Percentiles rank a stretch among this genome's conserved stretches.
phyloP scores from a whole-genome alignment of 1,140 invertebrate genomes.

The Macrotrachela quadricornifera region DNA sequence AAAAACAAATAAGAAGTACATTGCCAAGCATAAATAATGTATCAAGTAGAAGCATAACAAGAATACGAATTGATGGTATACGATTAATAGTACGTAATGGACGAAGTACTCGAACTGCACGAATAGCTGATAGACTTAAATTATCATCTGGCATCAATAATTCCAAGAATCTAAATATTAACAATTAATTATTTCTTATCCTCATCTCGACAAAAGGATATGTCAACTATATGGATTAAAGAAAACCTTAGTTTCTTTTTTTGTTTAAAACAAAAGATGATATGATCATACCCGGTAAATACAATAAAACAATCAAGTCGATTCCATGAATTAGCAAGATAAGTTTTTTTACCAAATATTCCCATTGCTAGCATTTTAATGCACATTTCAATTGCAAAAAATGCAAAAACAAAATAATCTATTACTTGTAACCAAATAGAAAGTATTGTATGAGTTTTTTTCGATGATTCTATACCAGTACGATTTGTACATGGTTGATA shows the following conservation, averaged over 20 bases:
- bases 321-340: too few species aligned
- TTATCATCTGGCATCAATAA: conserved; percentile 82
- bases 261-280: too few species aligned
- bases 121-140: conserved; percentile 86
- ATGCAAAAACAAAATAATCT: too few species aligned
- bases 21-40: conserved; percentile 97
- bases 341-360: too few species aligned
- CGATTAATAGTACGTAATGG: conserved; percentile 91
- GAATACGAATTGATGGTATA: conserved; percentile 94
- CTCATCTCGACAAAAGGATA: conserved; percentile 71
- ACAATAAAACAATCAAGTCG: too few species aligned
- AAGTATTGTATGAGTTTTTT: too few species aligned
- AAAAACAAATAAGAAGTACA: conserved; percentile 90
- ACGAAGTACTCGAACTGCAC: conserved; percentile 82
- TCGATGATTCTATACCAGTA: conserved; percentile 35
- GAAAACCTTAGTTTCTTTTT: too few species aligned
- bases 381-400: too few species aligned
- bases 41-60: conserved; percentile 89
- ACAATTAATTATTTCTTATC: conserved; percentile 96
- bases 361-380: too few species aligned
- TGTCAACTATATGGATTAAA: too few species aligned
- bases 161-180: conserved; percentile 78
- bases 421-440: too few species aligned
- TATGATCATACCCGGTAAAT: too few species aligned
- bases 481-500: conserved; percentile 79